Percentiles rank a stretch among this genome's conserved stretches.
Evolutionary conservation across 2,797 vertebrate species (phyloP).

Genomic region (Rhabdomys pumilio): DNA sequence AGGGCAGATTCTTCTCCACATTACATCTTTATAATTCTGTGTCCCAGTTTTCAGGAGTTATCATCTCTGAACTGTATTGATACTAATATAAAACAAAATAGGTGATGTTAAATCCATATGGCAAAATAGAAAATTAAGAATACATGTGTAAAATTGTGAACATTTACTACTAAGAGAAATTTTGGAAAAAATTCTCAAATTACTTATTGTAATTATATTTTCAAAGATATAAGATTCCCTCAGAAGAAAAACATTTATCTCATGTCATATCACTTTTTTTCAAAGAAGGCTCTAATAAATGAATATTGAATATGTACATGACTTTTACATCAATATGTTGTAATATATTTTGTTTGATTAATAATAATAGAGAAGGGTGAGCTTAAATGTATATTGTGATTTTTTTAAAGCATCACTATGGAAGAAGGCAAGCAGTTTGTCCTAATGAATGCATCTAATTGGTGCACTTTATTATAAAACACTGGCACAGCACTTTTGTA

Average conservation of each 20-base stretch:
- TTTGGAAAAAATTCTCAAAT: slow-evolving; percentile 70
- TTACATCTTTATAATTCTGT: slow-evolving; percentile 78
- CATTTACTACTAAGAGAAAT: slow-evolving; percentile 70
- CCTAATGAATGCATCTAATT: slow-evolving; percentile 92
- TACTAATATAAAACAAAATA: slow-evolving; percentile 81
- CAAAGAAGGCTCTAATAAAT: slow-evolving; percentile 76
- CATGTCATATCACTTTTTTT: slow-evolving; percentile 63
- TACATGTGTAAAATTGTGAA: slow-evolving; percentile 17
- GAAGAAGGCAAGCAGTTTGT: slow-evolving; percentile 91
- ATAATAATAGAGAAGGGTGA: slow-evolving; percentile 88
- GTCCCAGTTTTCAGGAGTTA: slow-evolving; percentile 70
- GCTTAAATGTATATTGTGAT: slow-evolving; percentile 88
- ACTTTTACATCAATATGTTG: slow-evolving; percentile 89
- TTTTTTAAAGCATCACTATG: slow-evolving; percentile 89
- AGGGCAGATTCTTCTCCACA: slow-evolving; percentile 80
- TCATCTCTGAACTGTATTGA: slow-evolving; percentile 65
- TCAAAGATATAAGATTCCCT: slow-evolving; percentile 71
- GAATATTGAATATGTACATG: slow-evolving; percentile 89
- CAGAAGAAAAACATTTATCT: not conserved
- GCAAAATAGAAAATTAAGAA: slow-evolving; percentile 49
- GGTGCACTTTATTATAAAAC: slow-evolving; percentile 92
- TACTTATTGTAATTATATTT: slow-evolving; percentile 49
- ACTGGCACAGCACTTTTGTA: slow-evolving; percentile 91
- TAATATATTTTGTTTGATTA: slow-evolving; percentile 89
- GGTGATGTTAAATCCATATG: slow-evolving; percentile 63